Conservation (phyloP, 2,888 invertebrate species). For the Hartigia nigra region DNA sequence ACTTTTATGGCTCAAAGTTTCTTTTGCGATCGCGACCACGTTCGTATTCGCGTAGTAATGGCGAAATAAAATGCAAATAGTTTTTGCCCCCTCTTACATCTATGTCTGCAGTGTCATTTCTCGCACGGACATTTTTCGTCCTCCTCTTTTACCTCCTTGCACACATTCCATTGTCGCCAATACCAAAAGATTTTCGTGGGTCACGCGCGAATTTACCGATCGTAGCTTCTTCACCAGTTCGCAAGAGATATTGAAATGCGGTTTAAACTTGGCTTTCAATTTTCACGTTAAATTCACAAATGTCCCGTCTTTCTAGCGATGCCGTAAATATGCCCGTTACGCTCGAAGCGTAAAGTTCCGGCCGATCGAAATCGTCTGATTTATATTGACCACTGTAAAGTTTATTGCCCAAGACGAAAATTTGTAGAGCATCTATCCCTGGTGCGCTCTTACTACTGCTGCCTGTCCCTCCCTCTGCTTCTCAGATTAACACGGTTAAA, state of each 20-base stretch:
- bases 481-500: conserved; percentile 38
- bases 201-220: not conserved
- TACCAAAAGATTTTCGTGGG: not conserved
- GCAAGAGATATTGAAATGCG: not conserved
- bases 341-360: not conserved
- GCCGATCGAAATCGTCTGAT: not conserved
- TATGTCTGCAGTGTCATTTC: not conserved
- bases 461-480: not conserved
- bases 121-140: not conserved
- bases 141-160: not conserved
- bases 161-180: not conserved
- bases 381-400: not conserved
- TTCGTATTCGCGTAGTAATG: conserved; percentile 33
- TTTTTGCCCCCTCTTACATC: conserved; percentile 14
- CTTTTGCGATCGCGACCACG: conserved; percentile 11
- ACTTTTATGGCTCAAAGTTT: conserved; percentile 41
- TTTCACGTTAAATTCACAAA: not conserved
- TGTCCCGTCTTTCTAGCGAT: not conserved
- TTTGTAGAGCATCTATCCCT: conserved; percentile 22
- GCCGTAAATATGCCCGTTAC: not conserved
- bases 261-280: not conserved
- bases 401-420: conserved; percentile 30
- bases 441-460: not conserved
- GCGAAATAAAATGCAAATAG: conserved; percentile 45
- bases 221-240: not conserved